Base-by-base conservation (phyloP, 2,797 vertebrate genomes). In the Halcyon chelicuti region DNA sequence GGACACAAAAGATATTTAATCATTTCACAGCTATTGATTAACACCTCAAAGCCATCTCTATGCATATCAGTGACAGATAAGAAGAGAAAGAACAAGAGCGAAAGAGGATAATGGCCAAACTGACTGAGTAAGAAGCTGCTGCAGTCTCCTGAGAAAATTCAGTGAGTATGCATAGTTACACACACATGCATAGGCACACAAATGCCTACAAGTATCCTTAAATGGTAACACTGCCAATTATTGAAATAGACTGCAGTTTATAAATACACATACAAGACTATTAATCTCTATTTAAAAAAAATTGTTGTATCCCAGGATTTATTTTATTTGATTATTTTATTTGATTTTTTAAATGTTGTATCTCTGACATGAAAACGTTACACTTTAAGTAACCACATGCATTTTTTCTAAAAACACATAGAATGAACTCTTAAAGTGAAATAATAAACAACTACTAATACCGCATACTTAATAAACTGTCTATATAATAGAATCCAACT, bases 11-110 rank as follows among this genome's bases (percentile, higher is more conserved):
- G 85, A 61, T 25, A 76, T 71, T 84, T 77, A 75, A 76, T 79
- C 20, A 87, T 81, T 87, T 86, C 44, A 42, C 26, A 46, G 94
- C 96, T 96, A 97, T 91, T 96, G 88, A 96, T 96, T 97, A 97
- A 95, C 94, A 67, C 86, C 91, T 97, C 96, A 97, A 97, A 96
- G 91, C 23, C 94, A 96, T 92, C 91, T 79, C 87, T 31, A 1
- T 60, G 67, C 35, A 33, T 96, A 96, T 70, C 91, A 91, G 39
- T 67, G 13, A 21, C 28, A 93, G 95, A 97, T 97, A 93, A 97
- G 89, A 90, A 91, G 33, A 37, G 65, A 85, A 89, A 88, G 52
- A 74, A 63, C 55, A 84, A 60, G 31, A 82, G 35, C 19, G 71
- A 49, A 93, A 57, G 29, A 63, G n/a, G 47, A 52, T 86, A 61